phyloP scores from a whole-genome alignment of 2,797 vertebrate genomes.

The Falco naumanni region DNA sequence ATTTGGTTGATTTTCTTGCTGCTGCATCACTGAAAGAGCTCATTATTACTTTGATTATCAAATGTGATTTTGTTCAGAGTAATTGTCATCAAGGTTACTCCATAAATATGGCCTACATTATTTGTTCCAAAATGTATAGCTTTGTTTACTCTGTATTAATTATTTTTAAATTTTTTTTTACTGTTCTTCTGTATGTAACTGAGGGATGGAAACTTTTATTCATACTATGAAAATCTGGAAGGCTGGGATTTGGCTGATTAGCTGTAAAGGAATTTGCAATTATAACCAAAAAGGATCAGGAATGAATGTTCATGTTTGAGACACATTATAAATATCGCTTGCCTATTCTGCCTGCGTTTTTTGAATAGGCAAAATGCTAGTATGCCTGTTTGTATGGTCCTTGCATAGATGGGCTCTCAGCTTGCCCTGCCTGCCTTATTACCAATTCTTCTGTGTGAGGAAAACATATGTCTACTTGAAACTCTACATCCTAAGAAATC shows the following conservation, averaged over 20 bases:
- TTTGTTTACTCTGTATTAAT: not conserved
- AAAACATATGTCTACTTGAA: constrained; percentile 14
- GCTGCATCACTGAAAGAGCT: not conserved
- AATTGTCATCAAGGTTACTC: not conserved
- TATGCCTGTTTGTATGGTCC: not conserved
- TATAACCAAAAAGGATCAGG: not conserved
- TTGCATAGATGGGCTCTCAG: not conserved
- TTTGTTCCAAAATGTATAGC: not conserved
- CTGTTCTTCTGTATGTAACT: not conserved
- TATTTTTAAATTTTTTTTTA: not conserved
- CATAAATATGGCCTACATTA: not conserved
- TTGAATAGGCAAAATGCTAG: not conserved
- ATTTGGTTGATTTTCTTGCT: not conserved
- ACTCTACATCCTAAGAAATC: not conserved
- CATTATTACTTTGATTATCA: not conserved
- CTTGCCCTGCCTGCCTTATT: not conserved
- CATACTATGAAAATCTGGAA: not conserved
- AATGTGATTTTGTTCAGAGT: not conserved
- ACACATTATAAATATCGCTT: not conserved
- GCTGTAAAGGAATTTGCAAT: not conserved
- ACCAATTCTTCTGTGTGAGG: not conserved
- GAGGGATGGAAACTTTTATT: not conserved
- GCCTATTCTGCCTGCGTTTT: not conserved
- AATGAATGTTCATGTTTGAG: not conserved
- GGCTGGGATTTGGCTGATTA: constrained; percentile 1